A percentile compares a stretch with the other conserved stretches of the same genome.
phyloP scores from a whole-genome alignment of 2,797 vertebrate genomes.

The Lateolabrax maculatus region DNA sequence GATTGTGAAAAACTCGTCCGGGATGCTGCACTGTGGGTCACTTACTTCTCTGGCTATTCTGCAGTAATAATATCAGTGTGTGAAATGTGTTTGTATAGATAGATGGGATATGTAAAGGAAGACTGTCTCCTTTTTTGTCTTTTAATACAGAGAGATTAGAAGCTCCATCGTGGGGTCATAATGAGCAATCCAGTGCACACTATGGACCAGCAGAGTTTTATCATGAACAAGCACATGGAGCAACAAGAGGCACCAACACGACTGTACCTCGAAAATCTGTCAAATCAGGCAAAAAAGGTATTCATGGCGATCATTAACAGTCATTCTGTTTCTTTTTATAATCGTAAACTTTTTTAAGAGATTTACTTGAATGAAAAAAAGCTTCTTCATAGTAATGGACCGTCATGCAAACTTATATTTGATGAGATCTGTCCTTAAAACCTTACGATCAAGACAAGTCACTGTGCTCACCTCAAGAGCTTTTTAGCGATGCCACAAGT shows the following conservation, averaged over 20 bases:
- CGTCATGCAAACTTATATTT: background rate
- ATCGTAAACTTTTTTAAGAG: no score
- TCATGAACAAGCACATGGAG: background rate
- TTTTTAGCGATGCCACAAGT: no score
- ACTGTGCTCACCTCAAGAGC: no score
- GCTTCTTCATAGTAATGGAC: background rate
- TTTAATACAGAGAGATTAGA: conserved; percentile 18
- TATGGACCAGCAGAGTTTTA: background rate
- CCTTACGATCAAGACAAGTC: background rate
- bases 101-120: background rate
- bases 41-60: background rate
- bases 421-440: background rate
- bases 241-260: background rate
- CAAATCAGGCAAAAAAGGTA: conserved; percentile 49
- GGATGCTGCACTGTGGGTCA: background rate
- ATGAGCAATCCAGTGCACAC: background rate
- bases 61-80: background rate
- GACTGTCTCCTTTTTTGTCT: background rate
- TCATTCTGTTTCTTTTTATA: background rate
- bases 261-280: background rate
- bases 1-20: background rate
- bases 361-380: no score
- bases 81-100: background rate
- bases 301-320: background rate
- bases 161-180: background rate